Percentiles rank a stretch among this genome's conserved stretches.
phyloP scores from a whole-genome alignment of 2,888 invertebrate genomes.

The Epinotia bilunana region DNA sequence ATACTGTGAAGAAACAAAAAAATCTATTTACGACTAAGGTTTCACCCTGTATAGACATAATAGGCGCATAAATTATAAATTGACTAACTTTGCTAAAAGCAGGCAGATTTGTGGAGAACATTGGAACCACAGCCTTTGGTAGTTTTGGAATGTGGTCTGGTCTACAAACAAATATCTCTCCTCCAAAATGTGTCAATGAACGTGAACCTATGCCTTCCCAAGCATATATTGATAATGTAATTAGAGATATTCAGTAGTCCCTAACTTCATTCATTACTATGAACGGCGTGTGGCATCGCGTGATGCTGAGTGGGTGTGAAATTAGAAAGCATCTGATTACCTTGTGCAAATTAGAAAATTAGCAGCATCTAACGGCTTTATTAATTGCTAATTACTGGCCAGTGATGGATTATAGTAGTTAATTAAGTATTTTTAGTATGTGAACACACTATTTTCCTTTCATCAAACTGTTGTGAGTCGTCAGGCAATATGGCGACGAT shows the following conservation, averaged over 20 bases:
- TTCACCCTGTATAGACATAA: too few relatives aligned
- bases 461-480: background rate
- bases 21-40: too few relatives aligned
- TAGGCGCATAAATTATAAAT: background rate
- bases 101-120: background rate
- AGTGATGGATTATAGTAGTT: background rate
- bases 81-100: background rate
- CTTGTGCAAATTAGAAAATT: conserved; percentile 24
- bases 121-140: background rate
- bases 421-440: background rate
- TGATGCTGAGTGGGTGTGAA: conserved; percentile 8
- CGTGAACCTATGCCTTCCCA: background rate
- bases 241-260: background rate
- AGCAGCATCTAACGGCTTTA: conserved; percentile 3
- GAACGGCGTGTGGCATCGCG: background rate
- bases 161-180: too few relatives aligned
- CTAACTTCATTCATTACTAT: background rate
- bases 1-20: too few relatives aligned
- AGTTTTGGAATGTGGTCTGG: background rate
- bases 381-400: conserved; percentile 14
- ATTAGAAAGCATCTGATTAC: conserved; percentile 18
- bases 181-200: too few relatives aligned
- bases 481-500: background rate
- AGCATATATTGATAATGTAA: background rate
- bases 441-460: conserved; percentile 2